phyloP scores from a whole-genome alignment of 1,140 invertebrate species.

The Pomacea maculata region DNA sequence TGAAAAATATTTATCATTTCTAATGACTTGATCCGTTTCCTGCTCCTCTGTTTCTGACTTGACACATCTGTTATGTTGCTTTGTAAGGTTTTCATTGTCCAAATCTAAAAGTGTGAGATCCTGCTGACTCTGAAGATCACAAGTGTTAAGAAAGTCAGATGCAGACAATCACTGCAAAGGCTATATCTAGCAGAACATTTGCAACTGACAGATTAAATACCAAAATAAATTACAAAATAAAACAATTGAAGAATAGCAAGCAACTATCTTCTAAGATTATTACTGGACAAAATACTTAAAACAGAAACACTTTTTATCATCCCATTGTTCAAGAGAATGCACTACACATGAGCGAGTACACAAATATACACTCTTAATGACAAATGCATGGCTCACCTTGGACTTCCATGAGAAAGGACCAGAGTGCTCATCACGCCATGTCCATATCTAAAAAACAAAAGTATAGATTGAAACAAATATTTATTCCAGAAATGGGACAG shows the following conservation, averaged over 20 bases:
- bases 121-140: slow-evolving; percentile 73
- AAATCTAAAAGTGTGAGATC: slow-evolving; percentile 71
- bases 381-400: slow-evolving; percentile 13
- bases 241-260: too few relatives aligned
- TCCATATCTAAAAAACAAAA: slow-evolving; percentile 46
- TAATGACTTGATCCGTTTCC: background rate
- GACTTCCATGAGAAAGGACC: slow-evolving; percentile 83
- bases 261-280: too few relatives aligned
- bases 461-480: slow-evolving; percentile 8
- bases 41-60: slow-evolving; percentile 21
- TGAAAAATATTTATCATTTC: background rate
- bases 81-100: slow-evolving; percentile 28
- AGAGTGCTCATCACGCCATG: slow-evolving; percentile 79
- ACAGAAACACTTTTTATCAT: too few relatives aligned
- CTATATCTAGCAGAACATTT: too few relatives aligned
- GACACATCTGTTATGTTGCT: slow-evolving; percentile 20
- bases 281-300: too few relatives aligned
- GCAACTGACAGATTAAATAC: too few relatives aligned
- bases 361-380: too few relatives aligned
- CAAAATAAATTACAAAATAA: too few relatives aligned
- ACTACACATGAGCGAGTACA: too few relatives aligned
- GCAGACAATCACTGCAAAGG: too few relatives aligned
- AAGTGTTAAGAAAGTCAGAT: background rate
- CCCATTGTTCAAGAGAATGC: too few relatives aligned
- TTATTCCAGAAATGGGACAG: background rate